phyloP scores from a whole-genome alignment of 2,797 vertebrate species.

The Rhadinocentrus ornatus region DNA sequence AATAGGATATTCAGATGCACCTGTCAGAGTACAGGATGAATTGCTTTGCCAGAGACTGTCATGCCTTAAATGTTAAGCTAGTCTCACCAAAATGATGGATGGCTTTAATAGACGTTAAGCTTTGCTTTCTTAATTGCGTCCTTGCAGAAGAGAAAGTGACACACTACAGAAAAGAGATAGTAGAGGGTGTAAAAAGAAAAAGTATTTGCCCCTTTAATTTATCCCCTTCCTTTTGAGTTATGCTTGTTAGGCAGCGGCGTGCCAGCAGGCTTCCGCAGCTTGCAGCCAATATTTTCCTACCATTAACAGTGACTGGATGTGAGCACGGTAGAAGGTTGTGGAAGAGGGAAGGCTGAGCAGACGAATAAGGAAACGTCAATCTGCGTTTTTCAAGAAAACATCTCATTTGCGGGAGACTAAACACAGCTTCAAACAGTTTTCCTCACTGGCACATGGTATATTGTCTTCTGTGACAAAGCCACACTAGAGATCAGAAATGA shows the following conservation, averaged over 20 bases:
- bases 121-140: slow-evolving; percentile 27
- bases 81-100: slow-evolving; percentile 34
- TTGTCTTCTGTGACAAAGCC: neutral
- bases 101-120: slow-evolving; percentile 22
- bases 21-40: slow-evolving; percentile 15
- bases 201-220: slow-evolving; percentile 42
- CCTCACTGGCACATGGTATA: neutral
- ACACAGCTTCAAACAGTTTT: neutral
- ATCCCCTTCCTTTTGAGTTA: slow-evolving; percentile 52
- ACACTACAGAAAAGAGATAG: slow-evolving; percentile 1
- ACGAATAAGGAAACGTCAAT: slow-evolving; percentile 16
- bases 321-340: slow-evolving; percentile 15
- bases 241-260: slow-evolving; percentile 53
- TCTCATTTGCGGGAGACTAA: slow-evolving; percentile 9
- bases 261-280: slow-evolving; percentile 62
- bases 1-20: neutral
- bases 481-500: no score
- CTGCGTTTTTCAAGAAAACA: slow-evolving; percentile 7
- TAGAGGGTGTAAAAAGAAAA: slow-evolving; percentile 27
- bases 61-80: slow-evolving; percentile 8
- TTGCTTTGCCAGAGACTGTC: slow-evolving; percentile 13
- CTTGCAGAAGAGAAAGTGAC: slow-evolving; percentile 10
- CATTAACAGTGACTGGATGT: slow-evolving; percentile 40
- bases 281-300: slow-evolving; percentile 24
- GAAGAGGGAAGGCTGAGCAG: slow-evolving; percentile 9